Evolutionary conservation across 2,797 vertebrate genomes (phyloP).

Genomic region (Rhinatrema bivittatum): DNA sequence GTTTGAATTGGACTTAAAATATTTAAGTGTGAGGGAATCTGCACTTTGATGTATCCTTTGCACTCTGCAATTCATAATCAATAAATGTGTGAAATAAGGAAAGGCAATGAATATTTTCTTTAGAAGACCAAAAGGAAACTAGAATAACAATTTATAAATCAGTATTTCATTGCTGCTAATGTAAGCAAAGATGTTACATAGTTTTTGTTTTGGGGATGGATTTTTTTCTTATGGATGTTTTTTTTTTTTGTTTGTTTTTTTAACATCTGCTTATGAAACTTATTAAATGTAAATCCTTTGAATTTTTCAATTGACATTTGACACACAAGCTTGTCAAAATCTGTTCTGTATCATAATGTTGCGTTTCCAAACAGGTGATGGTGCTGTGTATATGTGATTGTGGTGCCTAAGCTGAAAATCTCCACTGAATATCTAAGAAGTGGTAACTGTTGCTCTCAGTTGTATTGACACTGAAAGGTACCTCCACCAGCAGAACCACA

Average conservation of each 20-base stretch:
- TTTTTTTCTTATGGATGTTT: slow-evolving; percentile 1
- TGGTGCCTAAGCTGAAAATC: slow-evolving; percentile 10
- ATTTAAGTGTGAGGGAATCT: too few species aligned
- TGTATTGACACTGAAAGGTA: slow-evolving; percentile 46
- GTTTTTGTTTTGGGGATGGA: background rate
- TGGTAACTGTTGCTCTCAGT: slow-evolving; percentile 37
- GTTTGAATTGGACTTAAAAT: too few species aligned
- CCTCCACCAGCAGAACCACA: slow-evolving; percentile 61
- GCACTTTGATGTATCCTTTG: too few species aligned
- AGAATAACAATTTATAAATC: slow-evolving; percentile 33
- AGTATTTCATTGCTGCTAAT: slow-evolving; percentile 29
- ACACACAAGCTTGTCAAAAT: too few species aligned
- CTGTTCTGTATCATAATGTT: slow-evolving; percentile 2
- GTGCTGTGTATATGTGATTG: background rate
- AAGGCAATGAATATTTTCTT: too few species aligned
- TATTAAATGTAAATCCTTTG: slow-evolving; percentile 33
- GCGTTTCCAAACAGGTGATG: background rate
- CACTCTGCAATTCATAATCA: too few species aligned
- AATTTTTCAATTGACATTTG: too few species aligned
- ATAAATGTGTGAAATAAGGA: too few species aligned
- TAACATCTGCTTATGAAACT: slow-evolving; percentile 16
- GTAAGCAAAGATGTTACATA: slow-evolving; percentile 26
- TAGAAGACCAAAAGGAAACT: too few species aligned
- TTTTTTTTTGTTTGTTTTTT: slow-evolving; percentile 17
- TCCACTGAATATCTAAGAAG: slow-evolving; percentile 27